These are phyloP conservation scores for Spongilla lacustris DNA, from an alignment of 37 sponge, comb jelly and placozoan genomes.

Conservation along the genomic window DNA sequence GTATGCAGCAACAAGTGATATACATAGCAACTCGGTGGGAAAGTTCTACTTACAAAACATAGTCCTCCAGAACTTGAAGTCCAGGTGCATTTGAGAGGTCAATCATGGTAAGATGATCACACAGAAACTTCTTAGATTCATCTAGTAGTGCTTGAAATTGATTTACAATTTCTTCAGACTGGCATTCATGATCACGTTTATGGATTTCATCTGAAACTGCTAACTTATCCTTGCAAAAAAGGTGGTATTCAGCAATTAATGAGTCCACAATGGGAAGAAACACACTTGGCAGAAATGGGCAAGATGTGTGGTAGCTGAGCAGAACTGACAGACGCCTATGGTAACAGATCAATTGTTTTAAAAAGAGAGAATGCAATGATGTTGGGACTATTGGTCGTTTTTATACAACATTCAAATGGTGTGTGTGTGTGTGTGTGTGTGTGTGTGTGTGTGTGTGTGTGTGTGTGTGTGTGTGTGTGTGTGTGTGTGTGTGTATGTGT, in stretches of 20 bases:
- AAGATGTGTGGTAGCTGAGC: not conserved
- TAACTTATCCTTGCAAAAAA: not conserved
- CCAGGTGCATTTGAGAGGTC: not conserved
- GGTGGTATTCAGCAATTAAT: not conserved
- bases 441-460: no score
- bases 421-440: no score
- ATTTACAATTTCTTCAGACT: not conserved
- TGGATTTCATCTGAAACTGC: not conserved
- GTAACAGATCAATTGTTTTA: no score
- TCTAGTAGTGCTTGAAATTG: not conserved
- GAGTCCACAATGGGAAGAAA: not conserved
- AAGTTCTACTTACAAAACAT: not conserved
- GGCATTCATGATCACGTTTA: not conserved
- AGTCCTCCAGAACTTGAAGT: not conserved
- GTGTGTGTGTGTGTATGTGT: no score
- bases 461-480: no score
- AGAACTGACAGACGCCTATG: not conserved
- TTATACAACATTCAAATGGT: no score
- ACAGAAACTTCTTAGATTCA: not conserved
- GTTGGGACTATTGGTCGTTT: no score
- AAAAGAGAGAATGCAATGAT: no score
- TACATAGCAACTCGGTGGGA: not conserved
- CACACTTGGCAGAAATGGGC: not conserved
- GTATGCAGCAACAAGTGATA: not conserved
- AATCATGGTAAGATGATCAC: not conserved